phyloP scores from a whole-genome alignment of 2,888 invertebrate genomes.

The Macrostomum cliftonense region DNA sequence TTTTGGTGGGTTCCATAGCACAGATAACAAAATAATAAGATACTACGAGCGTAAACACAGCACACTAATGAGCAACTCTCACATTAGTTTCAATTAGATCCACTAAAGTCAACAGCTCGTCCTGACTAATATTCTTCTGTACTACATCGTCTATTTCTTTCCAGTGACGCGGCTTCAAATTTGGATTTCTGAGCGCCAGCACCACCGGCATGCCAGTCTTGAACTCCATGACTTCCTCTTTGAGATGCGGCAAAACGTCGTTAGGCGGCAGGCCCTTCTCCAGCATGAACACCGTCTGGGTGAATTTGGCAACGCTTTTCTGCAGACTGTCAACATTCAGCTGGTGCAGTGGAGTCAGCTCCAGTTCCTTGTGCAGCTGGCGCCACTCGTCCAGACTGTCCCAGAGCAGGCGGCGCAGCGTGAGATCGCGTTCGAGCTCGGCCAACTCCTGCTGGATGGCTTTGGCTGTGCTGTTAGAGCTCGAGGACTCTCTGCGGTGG shows the following conservation, averaged over 20 bases:
- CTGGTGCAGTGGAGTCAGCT: slow-evolving; percentile 26
- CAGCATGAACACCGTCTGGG: slow-evolving; percentile 37
- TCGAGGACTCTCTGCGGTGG: slow-evolving; percentile 16
- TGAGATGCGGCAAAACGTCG: slow-evolving; percentile 31
- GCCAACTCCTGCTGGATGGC: slow-evolving; percentile 30
- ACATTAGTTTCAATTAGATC: slow-evolving; percentile 35
- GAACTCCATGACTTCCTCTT: slow-evolving; percentile 33
- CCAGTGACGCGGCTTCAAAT: slow-evolving; percentile 32
- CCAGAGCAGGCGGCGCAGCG: slow-evolving; percentile 31
- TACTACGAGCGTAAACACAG: too few species aligned
- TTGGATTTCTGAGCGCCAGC: slow-evolving; percentile 32
- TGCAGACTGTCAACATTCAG: slow-evolving; percentile 32
- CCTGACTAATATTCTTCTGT: slow-evolving; percentile 26
- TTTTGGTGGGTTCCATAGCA: too few species aligned
- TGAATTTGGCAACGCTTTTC: slow-evolving; percentile 34
- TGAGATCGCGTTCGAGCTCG: slow-evolving; percentile 34
- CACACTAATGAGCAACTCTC: slow-evolving; percentile 10
- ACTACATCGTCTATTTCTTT: slow-evolving; percentile 30
- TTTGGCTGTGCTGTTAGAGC: slow-evolving; percentile 18
- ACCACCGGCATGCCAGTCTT: slow-evolving; percentile 37
- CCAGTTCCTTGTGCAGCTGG: slow-evolving; percentile 30
- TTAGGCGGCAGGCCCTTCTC: slow-evolving; percentile 37
- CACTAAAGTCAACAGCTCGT: slow-evolving; percentile 32
- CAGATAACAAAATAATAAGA: slow-evolving; percentile 1
- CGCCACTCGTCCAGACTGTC: slow-evolving; percentile 34